Conservation (phyloP, 2,888 invertebrate genomes). For the Trichogramma dendrolimi region DNA sequence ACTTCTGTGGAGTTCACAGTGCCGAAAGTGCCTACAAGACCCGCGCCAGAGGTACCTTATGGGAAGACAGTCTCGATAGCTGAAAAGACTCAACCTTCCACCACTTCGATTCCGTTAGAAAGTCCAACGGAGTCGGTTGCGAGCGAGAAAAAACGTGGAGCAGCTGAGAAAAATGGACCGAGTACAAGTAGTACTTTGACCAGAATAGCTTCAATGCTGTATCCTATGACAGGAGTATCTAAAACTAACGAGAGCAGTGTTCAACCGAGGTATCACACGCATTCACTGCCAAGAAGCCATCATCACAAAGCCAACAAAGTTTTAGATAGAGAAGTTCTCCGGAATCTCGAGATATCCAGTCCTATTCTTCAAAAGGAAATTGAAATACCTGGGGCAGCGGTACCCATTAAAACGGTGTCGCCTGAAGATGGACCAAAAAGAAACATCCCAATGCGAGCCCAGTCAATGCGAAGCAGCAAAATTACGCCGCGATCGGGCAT, state of each 20-base stretch:
- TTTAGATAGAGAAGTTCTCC: conserved; percentile 67
- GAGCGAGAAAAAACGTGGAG: neutral
- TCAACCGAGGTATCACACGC: conserved; percentile 53
- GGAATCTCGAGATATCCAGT: conserved; percentile 76
- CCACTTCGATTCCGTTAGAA: conserved; percentile 35
- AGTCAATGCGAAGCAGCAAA: conserved; percentile 70
- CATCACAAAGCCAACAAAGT: conserved; percentile 64
- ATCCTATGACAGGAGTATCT: conserved; percentile 47
- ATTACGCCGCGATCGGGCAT: conserved; percentile 59
- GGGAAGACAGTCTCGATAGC: conserved; percentile 27
- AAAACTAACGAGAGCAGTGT: conserved; percentile 46
- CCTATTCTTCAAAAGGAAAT: conserved; percentile 73
- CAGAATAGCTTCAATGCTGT: conserved; percentile 68
- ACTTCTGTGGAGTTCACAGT: conserved; percentile 70
- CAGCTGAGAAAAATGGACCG: conserved; percentile 21
- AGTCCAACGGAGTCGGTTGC: conserved; percentile 49
- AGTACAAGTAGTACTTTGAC: conserved; percentile 59
- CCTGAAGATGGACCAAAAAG: conserved; percentile 58
- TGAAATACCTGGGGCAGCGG: conserved; percentile 58
- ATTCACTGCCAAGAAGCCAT: conserved; percentile 60
- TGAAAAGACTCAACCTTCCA: conserved; percentile 40
- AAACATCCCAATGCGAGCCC: conserved; percentile 69
- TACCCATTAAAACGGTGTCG: conserved; percentile 61
- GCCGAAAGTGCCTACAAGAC: conserved; percentile 55
- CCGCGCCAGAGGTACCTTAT: conserved; percentile 59